These are phyloP conservation scores for Zaprionus lineosus DNA, from an alignment of 2,888 invertebrate species.

Conservation along the genomic window DNA sequence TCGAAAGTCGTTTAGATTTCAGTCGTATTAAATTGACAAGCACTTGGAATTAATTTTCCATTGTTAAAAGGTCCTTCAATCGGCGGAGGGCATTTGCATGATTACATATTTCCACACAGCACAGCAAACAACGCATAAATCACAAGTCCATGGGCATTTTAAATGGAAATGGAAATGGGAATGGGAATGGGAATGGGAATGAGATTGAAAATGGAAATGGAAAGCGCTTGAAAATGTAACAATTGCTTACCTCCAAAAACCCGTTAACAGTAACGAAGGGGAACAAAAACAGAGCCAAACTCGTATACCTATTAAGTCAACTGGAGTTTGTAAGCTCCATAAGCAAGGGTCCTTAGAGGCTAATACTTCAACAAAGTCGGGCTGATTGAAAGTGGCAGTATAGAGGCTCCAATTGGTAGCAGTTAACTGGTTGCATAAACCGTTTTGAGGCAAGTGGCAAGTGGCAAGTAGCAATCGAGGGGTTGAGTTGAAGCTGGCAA, in stretches of 20 bases:
- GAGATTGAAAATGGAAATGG: background rate
- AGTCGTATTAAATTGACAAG: slow-evolving; percentile 60
- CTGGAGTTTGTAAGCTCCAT: slow-evolving; percentile 9
- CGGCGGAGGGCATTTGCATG: slow-evolving; percentile 33
- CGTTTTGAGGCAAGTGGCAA: too few species aligned
- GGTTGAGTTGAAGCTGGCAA: slow-evolving; percentile 2
- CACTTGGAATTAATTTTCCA: slow-evolving; percentile 63
- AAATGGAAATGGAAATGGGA: background rate
- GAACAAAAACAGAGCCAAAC: too few species aligned
- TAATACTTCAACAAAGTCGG: background rate
- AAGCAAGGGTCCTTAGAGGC: background rate
- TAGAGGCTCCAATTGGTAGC: too few species aligned
- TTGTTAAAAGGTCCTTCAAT: slow-evolving; percentile 36
- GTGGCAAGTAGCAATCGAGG: background rate
- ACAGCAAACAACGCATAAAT: slow-evolving; percentile 31
- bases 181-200: too few species aligned
- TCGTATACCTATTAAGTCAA: slow-evolving; percentile 18
- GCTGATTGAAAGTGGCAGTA: too few species aligned
- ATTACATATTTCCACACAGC: slow-evolving; percentile 9
- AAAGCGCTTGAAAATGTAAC: background rate
- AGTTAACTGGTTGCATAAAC: too few species aligned
- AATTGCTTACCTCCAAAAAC: too few species aligned
- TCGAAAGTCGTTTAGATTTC: slow-evolving; percentile 50
- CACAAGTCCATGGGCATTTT: slow-evolving; percentile 11
- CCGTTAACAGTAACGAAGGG: too few species aligned